Percentiles rank a stretch among this genome's conserved stretches.
These are phyloP conservation scores for Elachura formosa DNA, from an alignment of 2,113 vertebrate genomes.

Conservation along the genomic window DNA sequence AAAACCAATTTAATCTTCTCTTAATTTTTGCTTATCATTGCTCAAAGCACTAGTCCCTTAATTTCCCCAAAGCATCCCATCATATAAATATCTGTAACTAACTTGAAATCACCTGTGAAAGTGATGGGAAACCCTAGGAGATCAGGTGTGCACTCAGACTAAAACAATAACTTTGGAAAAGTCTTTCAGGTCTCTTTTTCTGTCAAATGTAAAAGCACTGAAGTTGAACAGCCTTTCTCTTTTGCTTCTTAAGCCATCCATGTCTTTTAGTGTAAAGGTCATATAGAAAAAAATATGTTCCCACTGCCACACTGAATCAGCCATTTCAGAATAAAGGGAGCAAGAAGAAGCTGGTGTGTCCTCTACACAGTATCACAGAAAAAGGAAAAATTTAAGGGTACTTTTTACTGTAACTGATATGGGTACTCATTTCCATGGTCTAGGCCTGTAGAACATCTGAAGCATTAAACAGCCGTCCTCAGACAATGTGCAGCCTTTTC, in stretches of 20 bases:
- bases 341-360: background rate
- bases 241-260: background rate
- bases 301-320: background rate
- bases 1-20: background rate
- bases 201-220: background rate
- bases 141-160: background rate
- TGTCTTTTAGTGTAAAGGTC: background rate
- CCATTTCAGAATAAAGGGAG: background rate
- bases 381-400: background rate
- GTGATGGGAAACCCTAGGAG: background rate
- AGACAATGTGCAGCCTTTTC: background rate
- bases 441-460: background rate
- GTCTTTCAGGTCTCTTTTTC: background rate
- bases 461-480: background rate
- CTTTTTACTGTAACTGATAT: background rate
- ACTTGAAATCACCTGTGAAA: background rate
- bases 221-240: background rate
- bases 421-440: background rate
- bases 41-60: background rate
- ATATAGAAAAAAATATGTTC: background rate
- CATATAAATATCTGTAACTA: background rate
- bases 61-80: background rate
- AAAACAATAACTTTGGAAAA: background rate
- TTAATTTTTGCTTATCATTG: background rate
- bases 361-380: background rate